A percentile compares a stretch with the other conserved stretches of the same genome.
phyloP scores from a whole-genome alignment of 2,113 vertebrate species.

The Tenebrosternarchus preto region DNA sequence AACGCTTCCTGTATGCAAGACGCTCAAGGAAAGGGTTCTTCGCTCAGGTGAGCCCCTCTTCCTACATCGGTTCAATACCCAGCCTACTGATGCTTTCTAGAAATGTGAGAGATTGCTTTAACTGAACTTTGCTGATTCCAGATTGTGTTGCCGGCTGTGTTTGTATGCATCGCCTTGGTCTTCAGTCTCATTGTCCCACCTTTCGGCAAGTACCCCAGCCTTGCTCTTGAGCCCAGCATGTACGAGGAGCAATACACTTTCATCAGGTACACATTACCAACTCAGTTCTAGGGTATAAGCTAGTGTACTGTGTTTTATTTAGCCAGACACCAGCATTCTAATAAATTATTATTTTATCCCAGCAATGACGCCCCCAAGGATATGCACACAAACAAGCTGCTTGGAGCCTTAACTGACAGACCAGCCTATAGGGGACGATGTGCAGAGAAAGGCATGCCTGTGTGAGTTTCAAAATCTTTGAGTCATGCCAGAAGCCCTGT shows the following conservation, averaged over 20 bases:
- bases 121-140: conserved; percentile 62
- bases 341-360: conserved; percentile 18
- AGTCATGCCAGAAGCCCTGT: not conserved
- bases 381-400: conserved; percentile 76
- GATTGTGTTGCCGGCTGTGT: conserved; percentile 96
- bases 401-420: conserved; percentile 78
- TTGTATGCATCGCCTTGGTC: conserved; percentile 94
- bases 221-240: conserved; percentile 93
- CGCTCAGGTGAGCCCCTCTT: conserved; percentile 80
- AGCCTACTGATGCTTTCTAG: not conserved
- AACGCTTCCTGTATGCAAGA: conserved; percentile 90
- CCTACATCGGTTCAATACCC: not conserved
- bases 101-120: not conserved
- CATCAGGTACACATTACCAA: conserved; percentile 78
- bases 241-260: conserved; percentile 94
- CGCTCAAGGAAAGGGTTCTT: conserved; percentile 96
- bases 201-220: conserved; percentile 93
- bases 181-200: conserved; percentile 97
- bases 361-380: conserved; percentile 94
- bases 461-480: conserved; percentile 75
- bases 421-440: conserved; percentile 90
- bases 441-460: conserved; percentile 78
- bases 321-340: not conserved
- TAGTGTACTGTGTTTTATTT: not conserved
- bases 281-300: not conserved